Conservation (phyloP, 2,888 invertebrate species). For the Criorhina ranunculi region DNA sequence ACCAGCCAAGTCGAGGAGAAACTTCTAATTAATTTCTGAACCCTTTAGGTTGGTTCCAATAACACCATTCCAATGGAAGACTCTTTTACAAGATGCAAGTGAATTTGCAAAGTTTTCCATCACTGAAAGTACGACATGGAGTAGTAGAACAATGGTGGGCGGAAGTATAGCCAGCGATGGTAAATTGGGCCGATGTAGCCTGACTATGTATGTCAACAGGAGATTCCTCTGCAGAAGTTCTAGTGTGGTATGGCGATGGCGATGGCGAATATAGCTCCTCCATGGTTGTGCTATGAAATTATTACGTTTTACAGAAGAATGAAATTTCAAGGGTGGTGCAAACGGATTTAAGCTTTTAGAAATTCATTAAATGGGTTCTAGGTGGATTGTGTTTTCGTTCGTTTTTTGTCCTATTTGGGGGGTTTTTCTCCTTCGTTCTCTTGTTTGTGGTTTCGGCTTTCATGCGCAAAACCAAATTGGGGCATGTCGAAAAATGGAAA, state of each 20-base stretch:
- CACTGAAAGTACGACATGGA: not conserved
- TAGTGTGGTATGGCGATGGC: not conserved
- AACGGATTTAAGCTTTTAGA: conserved; percentile 60
- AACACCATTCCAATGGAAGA: conserved; percentile 5
- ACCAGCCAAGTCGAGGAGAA: conserved; percentile 52
- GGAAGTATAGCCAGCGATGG: not conserved
- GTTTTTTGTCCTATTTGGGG: conserved; percentile 1
- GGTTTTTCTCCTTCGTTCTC: conserved; percentile 15
- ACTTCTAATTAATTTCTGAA: conserved; percentile 67
- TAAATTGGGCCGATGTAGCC: not conserved
- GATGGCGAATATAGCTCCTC: not conserved
- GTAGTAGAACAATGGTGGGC: conserved; percentile 11
- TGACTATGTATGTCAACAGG: conserved; percentile 1
- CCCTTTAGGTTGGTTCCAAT: conserved; percentile 24
- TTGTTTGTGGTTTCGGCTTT: conserved; percentile 51
- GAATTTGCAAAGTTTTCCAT: conserved; percentile 38
- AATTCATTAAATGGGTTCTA: conserved; percentile 56
- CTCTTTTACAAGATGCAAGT: conserved; percentile 31
- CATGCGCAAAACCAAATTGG: conserved; percentile 39
- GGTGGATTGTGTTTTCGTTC: conserved; percentile 26
- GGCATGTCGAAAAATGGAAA: not conserved
- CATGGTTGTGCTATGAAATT: conserved; percentile 45
- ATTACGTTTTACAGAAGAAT: conserved; percentile 57
- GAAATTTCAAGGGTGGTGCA: conserved; percentile 21
- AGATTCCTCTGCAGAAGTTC: not conserved